Percentiles rank a stretch among this genome's conserved stretches.
phyloP scores from a whole-genome alignment of 2,797 vertebrate genomes.

The Bryconaethiops microstoma region DNA sequence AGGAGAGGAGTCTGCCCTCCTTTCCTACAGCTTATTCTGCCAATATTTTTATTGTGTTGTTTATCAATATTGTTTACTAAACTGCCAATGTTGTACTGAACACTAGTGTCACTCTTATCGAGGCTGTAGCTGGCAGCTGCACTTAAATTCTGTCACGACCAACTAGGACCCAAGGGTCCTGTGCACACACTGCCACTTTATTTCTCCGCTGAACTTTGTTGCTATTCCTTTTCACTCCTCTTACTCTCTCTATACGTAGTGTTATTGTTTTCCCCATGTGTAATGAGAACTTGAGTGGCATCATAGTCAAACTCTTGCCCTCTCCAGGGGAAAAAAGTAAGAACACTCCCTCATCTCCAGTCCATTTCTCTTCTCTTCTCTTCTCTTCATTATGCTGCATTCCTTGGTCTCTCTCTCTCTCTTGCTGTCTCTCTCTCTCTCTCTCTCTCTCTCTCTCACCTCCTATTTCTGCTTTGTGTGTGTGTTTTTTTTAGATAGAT shows the following conservation, averaged over 20 bases:
- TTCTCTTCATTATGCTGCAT: not conserved
- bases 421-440: not conserved
- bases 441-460: not conserved
- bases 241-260: not conserved
- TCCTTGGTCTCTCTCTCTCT: not conserved
- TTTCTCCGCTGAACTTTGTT: not conserved
- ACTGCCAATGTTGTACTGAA: conserved; percentile 49
- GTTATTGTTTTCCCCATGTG: not conserved
- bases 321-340: conserved; percentile 33
- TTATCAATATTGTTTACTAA: conserved; percentile 58
- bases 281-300: not conserved
- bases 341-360: not conserved
- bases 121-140: conserved; percentile 23
- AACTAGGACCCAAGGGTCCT: conserved; percentile 20
- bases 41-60: conserved; percentile 35
- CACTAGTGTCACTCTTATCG: conserved; percentile 41
- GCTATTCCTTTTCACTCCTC: conserved; percentile 1
- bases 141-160: not conserved
- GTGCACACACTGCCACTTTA: conserved; percentile 48
- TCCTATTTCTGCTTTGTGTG: conserved; percentile 54
- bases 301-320: conserved; percentile 19
- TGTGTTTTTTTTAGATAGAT: conserved; percentile 64
- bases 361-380: not conserved
- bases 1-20: conserved; percentile 48
- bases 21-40: conserved; percentile 68